A percentile compares a stretch with the other conserved stretches of the same genome.
These are phyloP conservation scores for Dendrolimus pini DNA, from an alignment of 2,888 invertebrate genomes.

Conservation along the genomic window DNA sequence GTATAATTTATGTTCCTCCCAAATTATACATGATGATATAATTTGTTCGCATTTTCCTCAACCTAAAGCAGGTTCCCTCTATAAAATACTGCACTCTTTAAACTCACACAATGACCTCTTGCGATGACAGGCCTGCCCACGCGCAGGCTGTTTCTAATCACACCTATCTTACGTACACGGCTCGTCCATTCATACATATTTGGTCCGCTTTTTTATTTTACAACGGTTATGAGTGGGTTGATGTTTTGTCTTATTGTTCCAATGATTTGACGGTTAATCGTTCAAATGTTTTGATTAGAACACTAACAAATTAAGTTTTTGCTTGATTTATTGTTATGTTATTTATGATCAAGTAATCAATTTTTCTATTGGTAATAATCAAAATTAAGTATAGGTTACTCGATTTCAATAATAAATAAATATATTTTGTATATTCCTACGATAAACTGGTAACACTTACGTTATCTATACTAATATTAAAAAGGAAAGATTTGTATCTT, in stretches of 20 bases:
- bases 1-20: no score
- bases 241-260: slow-evolving; percentile 51
- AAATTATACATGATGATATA: no score
- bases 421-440: no score
- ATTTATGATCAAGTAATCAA: neutral
- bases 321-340: neutral
- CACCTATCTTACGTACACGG: slow-evolving; percentile 54
- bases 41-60: slow-evolving; percentile 15
- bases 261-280: slow-evolving; percentile 40
- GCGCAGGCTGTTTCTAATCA: slow-evolving; percentile 63
- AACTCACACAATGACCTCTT: slow-evolving; percentile 58
- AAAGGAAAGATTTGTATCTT: no score
- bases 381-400: no score
- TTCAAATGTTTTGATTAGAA: slow-evolving; percentile 12
- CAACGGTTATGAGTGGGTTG: slow-evolving; percentile 52
- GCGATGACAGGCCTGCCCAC: slow-evolving; percentile 70
- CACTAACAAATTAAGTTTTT: slow-evolving; percentile 1
- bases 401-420: no score
- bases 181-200: slow-evolving; percentile 62
- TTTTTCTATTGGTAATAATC: neutral
- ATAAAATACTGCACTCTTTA: slow-evolving; percentile 32
- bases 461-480: no score
- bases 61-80: slow-evolving; percentile 33
- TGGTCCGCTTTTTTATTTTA: slow-evolving; percentile 49
- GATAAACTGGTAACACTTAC: no score